These are phyloP conservation scores for Ditula angustiorana DNA, from an alignment of 2,888 invertebrate species.

Conservation along the genomic window DNA sequence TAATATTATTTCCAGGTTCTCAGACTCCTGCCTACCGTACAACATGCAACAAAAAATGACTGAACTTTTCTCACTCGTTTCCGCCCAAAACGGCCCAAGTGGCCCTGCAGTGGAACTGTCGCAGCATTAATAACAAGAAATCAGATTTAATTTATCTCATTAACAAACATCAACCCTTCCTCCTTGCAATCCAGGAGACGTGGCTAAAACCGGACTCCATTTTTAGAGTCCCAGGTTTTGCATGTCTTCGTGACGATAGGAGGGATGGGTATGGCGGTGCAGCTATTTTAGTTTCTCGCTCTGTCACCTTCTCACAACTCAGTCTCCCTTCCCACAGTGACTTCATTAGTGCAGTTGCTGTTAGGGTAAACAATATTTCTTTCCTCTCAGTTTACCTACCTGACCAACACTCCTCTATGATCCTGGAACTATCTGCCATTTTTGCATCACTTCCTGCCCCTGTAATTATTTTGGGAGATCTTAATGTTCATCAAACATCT, in stretches of 20 bases:
- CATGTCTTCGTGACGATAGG: not conserved
- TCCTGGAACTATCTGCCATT: not conserved
- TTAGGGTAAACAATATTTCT: constrained; percentile 21
- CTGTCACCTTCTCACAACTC: not conserved
- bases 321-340: not conserved
- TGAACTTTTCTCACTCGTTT: not conserved
- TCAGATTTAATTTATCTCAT: not conserved
- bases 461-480: not conserved
- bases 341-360: not conserved
- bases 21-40: not conserved
- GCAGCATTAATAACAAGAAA: constrained; percentile 12
- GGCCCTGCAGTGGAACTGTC: constrained; percentile 13
- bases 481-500: not conserved
- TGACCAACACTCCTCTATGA: not conserved
- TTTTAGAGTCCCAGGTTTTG: constrained; percentile 6
- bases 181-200: not conserved
- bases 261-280: no score
- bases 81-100: not conserved
- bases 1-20: not conserved
- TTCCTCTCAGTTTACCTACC: constrained; percentile 29
- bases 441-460: not conserved
- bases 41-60: not conserved
- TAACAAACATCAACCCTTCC: constrained; percentile 14
- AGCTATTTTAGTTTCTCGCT: not conserved
- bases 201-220: not conserved